Conservation (phyloP, 2,888 invertebrate genomes). For the Osmoderma eremita region DNA sequence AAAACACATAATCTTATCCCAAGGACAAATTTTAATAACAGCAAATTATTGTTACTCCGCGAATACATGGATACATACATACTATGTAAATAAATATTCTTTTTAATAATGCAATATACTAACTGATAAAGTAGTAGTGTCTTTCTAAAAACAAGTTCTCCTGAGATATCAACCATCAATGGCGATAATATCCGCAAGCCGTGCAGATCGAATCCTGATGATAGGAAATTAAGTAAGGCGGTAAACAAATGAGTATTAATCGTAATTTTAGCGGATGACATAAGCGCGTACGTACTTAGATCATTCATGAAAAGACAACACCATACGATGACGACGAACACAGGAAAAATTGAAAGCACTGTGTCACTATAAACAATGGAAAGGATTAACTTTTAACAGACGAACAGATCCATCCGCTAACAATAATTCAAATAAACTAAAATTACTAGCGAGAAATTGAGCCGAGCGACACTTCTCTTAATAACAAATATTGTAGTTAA, state of each 20-base stretch:
- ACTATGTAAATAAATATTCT: too few species aligned
- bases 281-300: constrained; percentile 17
- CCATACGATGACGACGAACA: not conserved
- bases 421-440: constrained; percentile 27
- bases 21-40: constrained; percentile 17
- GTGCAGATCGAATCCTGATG: too few species aligned
- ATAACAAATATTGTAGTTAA: constrained; percentile 36
- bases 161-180: too few species aligned
- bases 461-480: constrained; percentile 6
- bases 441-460: not conserved
- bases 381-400: constrained; percentile 2
- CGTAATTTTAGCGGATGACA: constrained; percentile 1
- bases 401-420: not conserved
- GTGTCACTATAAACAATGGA: too few species aligned
- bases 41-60: too few species aligned
- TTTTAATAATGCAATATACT: too few species aligned
- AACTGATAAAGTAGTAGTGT: too few species aligned
- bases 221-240: too few species aligned
- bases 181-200: too few species aligned
- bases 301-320: constrained; percentile 1
- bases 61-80: too few species aligned
- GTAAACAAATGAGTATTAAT: not conserved
- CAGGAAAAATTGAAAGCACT: constrained; percentile 9
- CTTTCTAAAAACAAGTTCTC: too few species aligned
- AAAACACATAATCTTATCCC: constrained; percentile 10